A percentile compares a stretch with the other conserved stretches of the same genome.
Conservation (phyloP, 2,888 invertebrate species). For the Limnephilus marmoratus region DNA sequence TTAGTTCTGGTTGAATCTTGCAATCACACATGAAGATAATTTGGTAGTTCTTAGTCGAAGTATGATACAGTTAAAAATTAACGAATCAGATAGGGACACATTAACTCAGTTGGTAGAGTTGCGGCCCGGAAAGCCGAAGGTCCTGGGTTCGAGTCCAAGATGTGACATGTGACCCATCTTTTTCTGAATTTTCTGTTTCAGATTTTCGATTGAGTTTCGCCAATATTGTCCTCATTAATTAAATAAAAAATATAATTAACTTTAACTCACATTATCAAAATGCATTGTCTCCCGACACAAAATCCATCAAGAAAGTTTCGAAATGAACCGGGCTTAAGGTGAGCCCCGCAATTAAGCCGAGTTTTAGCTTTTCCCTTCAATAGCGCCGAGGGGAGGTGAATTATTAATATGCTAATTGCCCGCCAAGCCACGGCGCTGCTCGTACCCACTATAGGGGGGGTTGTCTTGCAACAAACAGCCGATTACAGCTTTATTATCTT, state of each 20-base stretch:
- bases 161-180: no score
- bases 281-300: slow-evolving; percentile 7
- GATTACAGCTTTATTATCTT: slow-evolving; percentile 66
- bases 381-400: slow-evolving; percentile 56
- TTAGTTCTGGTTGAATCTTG: no score
- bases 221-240: no score
- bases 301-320: slow-evolving; percentile 47
- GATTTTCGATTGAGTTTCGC: no score
- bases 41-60: no score
- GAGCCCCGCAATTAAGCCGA: slow-evolving; percentile 64
- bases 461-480: slow-evolving; percentile 61
- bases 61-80: no score
- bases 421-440: slow-evolving; percentile 52
- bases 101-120: no score
- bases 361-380: slow-evolving; percentile 61
- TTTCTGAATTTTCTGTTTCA: no score
- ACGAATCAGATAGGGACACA: no score
- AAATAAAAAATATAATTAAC: not conserved
- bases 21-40: no score
- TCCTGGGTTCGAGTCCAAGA: no score
- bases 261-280: not conserved
- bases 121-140: no score
- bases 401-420: slow-evolving; percentile 67
- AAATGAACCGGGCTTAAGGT: slow-evolving; percentile 49
- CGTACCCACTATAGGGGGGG: slow-evolving; percentile 16